These are phyloP conservation scores for Triplophysa bombifrons DNA, from an alignment of 2,797 vertebrate genomes.

Conservation along the genomic window DNA sequence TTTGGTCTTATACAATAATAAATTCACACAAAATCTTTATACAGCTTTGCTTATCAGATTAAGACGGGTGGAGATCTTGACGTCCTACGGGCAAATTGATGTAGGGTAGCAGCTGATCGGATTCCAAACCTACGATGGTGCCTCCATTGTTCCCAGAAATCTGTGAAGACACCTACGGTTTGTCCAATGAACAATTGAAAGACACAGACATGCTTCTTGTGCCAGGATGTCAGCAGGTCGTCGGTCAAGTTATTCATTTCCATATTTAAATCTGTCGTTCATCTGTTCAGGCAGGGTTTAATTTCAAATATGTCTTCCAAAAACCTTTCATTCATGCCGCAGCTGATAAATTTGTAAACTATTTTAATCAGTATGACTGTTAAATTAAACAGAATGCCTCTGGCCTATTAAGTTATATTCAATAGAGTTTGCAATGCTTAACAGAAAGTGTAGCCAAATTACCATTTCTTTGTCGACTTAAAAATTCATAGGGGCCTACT, in stretches of 20 bases:
- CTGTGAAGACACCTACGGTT: constrained; percentile 25
- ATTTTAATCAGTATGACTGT: background rate
- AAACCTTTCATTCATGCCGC: background rate
- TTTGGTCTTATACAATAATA: background rate
- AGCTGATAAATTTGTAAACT: background rate
- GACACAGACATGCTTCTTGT: background rate
- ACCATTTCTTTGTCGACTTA: background rate
- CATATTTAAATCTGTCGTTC: background rate
- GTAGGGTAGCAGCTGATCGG: constrained; percentile 33
- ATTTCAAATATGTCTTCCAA: background rate
- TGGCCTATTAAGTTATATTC: background rate
- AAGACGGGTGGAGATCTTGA: background rate
- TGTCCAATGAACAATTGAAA: constrained; percentile 13
- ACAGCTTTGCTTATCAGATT: constrained; percentile 24
- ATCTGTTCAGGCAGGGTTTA: background rate
- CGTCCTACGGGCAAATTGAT: background rate
- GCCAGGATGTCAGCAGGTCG: background rate
- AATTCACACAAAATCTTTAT: background rate
- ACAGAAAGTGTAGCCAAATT: background rate
- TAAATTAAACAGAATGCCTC: background rate
- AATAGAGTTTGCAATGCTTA: background rate
- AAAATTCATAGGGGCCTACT: background rate
- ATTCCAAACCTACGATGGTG: constrained; percentile 49
- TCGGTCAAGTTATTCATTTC: background rate
- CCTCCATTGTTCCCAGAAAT: constrained; percentile 8